A percentile compares a stretch with the other conserved stretches of the same genome.
Evolutionary conservation across 1,140 invertebrate species (phyloP).

Genomic region (Piezodorus guildinii): DNA sequence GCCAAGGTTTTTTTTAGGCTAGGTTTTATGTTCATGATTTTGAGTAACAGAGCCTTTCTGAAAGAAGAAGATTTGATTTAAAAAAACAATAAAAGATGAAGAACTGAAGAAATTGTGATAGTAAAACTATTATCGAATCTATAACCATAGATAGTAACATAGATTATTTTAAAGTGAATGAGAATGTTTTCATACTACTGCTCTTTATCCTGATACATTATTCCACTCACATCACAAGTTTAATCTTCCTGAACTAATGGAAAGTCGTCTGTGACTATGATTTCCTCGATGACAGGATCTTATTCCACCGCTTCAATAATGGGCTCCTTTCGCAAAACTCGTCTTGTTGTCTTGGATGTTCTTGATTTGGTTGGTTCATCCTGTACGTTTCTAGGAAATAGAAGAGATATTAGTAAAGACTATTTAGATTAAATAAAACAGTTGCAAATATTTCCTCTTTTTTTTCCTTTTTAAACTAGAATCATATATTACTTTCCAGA

Average conservation of each 20-base stretch:
- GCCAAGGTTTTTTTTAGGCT: too few relatives aligned
- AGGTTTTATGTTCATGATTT: background rate
- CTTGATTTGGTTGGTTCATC: too few relatives aligned
- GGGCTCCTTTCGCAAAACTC: background rate
- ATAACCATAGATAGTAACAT: too few relatives aligned
- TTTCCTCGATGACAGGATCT: slow-evolving; percentile 18
- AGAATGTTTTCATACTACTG: slow-evolving; percentile 19
- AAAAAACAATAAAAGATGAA: too few relatives aligned
- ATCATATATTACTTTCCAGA: too few relatives aligned
- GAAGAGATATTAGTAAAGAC: too few relatives aligned
- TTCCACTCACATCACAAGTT: slow-evolving; percentile 21
- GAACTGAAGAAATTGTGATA: background rate
- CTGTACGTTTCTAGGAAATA: too few relatives aligned
- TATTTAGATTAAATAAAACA: too few relatives aligned
- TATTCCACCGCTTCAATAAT: background rate
- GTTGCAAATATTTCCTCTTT: too few relatives aligned
- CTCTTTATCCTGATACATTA: slow-evolving; percentile 23
- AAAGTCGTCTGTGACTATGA: slow-evolving; percentile 22
- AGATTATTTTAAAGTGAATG: slow-evolving; percentile 20
- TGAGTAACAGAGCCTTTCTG: slow-evolving; percentile 6
- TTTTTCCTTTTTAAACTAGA: too few relatives aligned
- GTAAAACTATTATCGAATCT: too few relatives aligned
- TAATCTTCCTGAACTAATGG: slow-evolving; percentile 18
- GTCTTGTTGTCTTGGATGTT: background rate
- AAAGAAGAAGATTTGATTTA: background rate